These are phyloP conservation scores for Protophormia terraenovae DNA, from an alignment of 2,888 invertebrate genomes.

Conservation along the genomic window DNA sequence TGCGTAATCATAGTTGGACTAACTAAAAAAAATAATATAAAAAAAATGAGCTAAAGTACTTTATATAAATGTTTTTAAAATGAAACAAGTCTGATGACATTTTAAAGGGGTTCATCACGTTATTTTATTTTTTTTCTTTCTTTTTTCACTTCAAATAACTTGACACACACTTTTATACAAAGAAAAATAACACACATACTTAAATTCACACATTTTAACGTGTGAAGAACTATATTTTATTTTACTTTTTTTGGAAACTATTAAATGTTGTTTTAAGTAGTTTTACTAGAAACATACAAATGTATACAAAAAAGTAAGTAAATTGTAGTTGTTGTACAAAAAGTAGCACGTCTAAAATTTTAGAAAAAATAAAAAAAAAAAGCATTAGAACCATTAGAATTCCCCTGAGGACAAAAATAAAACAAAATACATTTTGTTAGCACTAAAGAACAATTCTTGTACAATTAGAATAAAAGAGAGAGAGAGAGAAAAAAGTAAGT, in stretches of 20 bases:
- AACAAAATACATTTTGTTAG: background rate
- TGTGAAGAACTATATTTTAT: too few relatives aligned
- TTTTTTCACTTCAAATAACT: background rate
- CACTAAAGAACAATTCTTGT: background rate
- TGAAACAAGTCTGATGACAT: conserved; percentile 26
- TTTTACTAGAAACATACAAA: too few relatives aligned
- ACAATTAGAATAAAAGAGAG: background rate
- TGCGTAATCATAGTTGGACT: background rate
- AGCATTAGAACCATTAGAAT: conserved; percentile 6
- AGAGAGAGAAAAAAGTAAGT: background rate
- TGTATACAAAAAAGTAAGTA: too few relatives aligned
- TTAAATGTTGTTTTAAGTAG: background rate
- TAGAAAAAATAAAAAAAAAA: too few relatives aligned
- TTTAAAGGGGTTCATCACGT: conserved; percentile 6
- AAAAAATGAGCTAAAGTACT: too few relatives aligned
- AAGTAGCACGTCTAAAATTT: conserved; percentile 39
- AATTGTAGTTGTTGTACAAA: background rate
- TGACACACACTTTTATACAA: background rate
- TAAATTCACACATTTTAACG: background rate
- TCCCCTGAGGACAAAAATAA: conserved; percentile 5
- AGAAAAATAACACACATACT: background rate
- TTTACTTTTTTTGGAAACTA: too few relatives aligned
- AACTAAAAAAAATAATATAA: background rate
- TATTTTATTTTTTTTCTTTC: background rate
- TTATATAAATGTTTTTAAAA: background rate